Conservation (phyloP, 2,797 vertebrate genomes). For the Lemur catta region DNA sequence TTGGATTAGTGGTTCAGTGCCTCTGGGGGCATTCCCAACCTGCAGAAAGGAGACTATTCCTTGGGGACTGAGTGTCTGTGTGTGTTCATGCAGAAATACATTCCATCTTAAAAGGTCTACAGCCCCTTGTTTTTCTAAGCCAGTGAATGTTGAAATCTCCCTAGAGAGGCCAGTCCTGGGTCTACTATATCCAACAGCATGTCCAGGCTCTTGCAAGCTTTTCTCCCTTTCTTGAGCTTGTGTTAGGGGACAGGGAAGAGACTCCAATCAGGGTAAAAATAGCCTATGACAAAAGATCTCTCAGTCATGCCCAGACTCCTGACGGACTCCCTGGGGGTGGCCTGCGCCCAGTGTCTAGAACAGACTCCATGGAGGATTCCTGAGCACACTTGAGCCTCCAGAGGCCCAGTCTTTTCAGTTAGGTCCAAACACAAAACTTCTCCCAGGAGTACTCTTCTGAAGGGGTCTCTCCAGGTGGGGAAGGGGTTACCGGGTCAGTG, state of each 20-base stretch:
- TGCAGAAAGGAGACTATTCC: neutral
- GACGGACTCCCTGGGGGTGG: neutral
- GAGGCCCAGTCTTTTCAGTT: neutral
- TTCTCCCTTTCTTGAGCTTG: neutral
- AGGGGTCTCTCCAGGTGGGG: neutral
- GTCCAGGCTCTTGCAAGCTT: neutral
- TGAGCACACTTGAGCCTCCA: neutral
- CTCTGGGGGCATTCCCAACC: neutral
- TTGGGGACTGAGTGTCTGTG: neutral
- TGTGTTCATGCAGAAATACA: slow-evolving; percentile 8
- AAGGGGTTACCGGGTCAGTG: neutral
- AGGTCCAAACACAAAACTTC: neutral
- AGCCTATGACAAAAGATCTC: neutral
- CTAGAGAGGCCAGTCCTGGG: neutral
- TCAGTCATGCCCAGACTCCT: neutral
- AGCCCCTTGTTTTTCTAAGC: slow-evolving; percentile 15
- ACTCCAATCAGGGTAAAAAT: neutral
- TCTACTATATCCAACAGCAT: neutral
- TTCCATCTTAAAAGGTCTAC: neutral
- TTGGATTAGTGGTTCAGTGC: neutral
- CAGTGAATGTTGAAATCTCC: slow-evolving; percentile 1
- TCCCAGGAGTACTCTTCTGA: neutral
- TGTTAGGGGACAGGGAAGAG: neutral
- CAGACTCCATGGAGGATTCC: neutral
- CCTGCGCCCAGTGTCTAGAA: neutral